phyloP scores from a whole-genome alignment of 2,888 invertebrate species.

The Pomacea canaliculata region DNA sequence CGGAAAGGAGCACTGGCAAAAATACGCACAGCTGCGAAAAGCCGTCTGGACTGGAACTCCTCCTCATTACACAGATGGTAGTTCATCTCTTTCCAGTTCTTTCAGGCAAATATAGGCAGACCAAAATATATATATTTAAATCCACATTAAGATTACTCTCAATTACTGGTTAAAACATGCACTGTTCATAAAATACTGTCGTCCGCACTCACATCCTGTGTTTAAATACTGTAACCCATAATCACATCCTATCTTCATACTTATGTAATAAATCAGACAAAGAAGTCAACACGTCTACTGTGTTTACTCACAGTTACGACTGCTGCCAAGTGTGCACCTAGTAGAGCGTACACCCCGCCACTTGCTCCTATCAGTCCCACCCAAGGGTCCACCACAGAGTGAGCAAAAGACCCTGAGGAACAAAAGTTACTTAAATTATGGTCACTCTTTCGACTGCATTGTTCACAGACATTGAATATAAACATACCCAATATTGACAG shows the following conservation, averaged over 20 bases:
- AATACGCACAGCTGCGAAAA: slow-evolving; percentile 9
- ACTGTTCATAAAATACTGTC: no score
- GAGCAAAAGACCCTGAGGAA: slow-evolving; percentile 17
- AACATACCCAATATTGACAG: background rate
- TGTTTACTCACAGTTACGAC: slow-evolving; percentile 13
- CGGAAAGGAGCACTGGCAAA: slow-evolving; percentile 19
- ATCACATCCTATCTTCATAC: no score
- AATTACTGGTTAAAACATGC: no score
- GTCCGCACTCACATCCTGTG: no score
- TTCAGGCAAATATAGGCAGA: background rate
- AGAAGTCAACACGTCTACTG: no score
- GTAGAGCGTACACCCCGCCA: slow-evolving; percentile 16
- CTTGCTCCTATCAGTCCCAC: slow-evolving; percentile 24
- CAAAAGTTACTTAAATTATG: no score
- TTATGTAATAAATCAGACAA: no score
- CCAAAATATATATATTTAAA: background rate
- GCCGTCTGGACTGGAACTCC: slow-evolving; percentile 12
- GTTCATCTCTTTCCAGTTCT: slow-evolving; percentile 28
- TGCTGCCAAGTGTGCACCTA: slow-evolving; percentile 22
- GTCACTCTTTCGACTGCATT: no score
- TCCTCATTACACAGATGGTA: slow-evolving; percentile 22
- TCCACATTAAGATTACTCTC: no score
- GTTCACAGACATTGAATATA: background rate
- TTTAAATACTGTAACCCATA: no score
- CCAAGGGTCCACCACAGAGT: slow-evolving; percentile 17